Conservation (phyloP, 2,888 invertebrate species). For the Steinernema scapterisci region DNA sequence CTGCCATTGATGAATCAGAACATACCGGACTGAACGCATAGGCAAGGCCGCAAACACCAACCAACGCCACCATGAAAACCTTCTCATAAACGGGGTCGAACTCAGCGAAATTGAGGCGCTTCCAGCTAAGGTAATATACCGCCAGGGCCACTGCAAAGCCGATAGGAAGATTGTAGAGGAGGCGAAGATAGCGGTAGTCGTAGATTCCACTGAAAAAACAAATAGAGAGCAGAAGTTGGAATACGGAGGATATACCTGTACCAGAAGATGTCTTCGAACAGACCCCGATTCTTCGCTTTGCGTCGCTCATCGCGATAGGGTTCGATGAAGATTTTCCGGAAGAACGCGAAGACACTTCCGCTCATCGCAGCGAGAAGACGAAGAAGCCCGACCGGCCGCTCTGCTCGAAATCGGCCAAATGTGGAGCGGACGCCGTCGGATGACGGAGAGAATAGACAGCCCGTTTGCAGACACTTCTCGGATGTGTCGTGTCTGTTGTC, state of each 20-base stretch:
- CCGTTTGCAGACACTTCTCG: too few relatives aligned
- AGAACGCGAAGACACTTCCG: too few relatives aligned
- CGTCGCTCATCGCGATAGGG: slow-evolving; percentile 29
- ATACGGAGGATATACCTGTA: background rate
- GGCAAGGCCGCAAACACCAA: slow-evolving; percentile 48
- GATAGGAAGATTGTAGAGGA: slow-evolving; percentile 51
- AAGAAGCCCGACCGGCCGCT: too few relatives aligned
- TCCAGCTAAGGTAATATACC: slow-evolving; percentile 59
- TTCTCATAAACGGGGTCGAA: slow-evolving; percentile 43
- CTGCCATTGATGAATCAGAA: slow-evolving; percentile 9
- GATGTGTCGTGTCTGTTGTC: too few relatives aligned
- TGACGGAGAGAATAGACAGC: too few relatives aligned
- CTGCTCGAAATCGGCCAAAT: too few relatives aligned
- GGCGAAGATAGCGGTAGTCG: slow-evolving; percentile 54
- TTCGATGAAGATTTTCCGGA: slow-evolving; percentile 6
- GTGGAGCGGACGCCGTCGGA: too few relatives aligned
- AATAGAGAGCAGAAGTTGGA: background rate
- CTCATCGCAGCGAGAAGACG: too few relatives aligned
- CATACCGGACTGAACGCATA: slow-evolving; percentile 56
- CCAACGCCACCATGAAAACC: slow-evolving; percentile 51
- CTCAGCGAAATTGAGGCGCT: slow-evolving; percentile 60
- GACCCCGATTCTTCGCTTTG: background rate
- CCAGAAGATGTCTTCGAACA: slow-evolving; percentile 31
- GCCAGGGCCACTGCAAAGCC: slow-evolving; percentile 50
- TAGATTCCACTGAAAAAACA: slow-evolving; percentile 50